A percentile compares a stretch with the other conserved stretches of the same genome.
phyloP scores from a whole-genome alignment of 2,113 vertebrate genomes.

The Siniperca chuatsi region DNA sequence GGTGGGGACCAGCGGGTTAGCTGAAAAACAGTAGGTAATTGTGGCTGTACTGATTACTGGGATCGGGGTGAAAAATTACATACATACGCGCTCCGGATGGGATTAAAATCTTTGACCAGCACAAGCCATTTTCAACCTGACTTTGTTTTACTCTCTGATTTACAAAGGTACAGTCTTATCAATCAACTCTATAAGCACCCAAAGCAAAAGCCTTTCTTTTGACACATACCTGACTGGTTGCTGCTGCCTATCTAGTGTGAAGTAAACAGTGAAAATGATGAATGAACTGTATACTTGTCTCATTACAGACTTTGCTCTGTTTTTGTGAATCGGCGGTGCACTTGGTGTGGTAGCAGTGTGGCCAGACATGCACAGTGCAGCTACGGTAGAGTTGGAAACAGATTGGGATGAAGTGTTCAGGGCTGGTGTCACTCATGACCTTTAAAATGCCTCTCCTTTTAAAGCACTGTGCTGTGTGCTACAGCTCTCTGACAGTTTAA shows the following conservation, averaged over 20 bases:
- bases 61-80: no score
- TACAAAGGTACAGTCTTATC: neutral
- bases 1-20: no score
- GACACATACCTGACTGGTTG: neutral
- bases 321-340: neutral
- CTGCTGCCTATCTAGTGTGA: neutral
- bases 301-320: neutral
- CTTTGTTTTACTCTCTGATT: no score
- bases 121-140: no score
- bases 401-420: neutral
- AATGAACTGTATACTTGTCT: neutral
- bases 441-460: constrained; percentile 37
- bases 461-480: constrained; percentile 9
- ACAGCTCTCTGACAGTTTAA: constrained; percentile 28
- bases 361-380: neutral
- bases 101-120: no score
- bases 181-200: neutral
- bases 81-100: no score
- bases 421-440: neutral
- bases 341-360: no score
- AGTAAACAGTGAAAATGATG: neutral
- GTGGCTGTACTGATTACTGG: no score
- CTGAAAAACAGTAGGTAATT: no score
- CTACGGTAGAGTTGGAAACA: neutral
- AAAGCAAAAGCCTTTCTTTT: neutral